Evolutionary conservation across 53 echinoderm and acorn worm species (phyloP).

Genomic region (Temnopleurus reevesii): DNA sequence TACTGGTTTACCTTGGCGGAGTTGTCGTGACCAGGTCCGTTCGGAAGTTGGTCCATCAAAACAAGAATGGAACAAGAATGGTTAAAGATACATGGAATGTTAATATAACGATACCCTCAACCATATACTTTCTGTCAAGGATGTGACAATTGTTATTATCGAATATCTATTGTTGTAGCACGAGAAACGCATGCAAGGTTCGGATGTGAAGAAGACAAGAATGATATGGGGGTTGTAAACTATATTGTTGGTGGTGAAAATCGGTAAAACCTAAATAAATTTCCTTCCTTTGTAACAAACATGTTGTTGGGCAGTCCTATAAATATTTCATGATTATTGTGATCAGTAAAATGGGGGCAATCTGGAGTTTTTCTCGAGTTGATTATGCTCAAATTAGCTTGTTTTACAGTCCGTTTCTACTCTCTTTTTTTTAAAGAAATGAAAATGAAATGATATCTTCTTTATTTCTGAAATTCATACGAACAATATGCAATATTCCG

Average conservation of each 20-base stretch:
- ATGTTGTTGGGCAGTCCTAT: too few relatives aligned
- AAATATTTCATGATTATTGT: too few relatives aligned
- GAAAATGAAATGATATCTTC: too few relatives aligned
- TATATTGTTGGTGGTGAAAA: neutral
- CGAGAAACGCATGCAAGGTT: neutral
- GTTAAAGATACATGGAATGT: neutral
- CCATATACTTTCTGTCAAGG: neutral
- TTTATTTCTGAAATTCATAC: too few relatives aligned
- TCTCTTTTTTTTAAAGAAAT: too few relatives aligned
- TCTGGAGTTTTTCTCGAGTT: too few relatives aligned
- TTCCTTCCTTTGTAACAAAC: too few relatives aligned
- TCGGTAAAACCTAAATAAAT: neutral
- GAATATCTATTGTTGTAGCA: neutral
- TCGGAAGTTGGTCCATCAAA: neutral
- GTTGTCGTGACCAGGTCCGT: neutral
- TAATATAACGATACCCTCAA: neutral
- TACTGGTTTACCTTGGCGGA: neutral
- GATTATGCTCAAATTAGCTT: too few relatives aligned
- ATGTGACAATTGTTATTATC: neutral
- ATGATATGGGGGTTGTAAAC: neutral
- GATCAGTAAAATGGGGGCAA: too few relatives aligned
- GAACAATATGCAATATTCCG: too few relatives aligned
- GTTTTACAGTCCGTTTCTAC: too few relatives aligned
- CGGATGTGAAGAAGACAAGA: constrained; percentile 8
- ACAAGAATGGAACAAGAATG: neutral